Base-by-base conservation (phyloP, 1,140 invertebrate species). In the Brachionus calyciflorus region DNA sequence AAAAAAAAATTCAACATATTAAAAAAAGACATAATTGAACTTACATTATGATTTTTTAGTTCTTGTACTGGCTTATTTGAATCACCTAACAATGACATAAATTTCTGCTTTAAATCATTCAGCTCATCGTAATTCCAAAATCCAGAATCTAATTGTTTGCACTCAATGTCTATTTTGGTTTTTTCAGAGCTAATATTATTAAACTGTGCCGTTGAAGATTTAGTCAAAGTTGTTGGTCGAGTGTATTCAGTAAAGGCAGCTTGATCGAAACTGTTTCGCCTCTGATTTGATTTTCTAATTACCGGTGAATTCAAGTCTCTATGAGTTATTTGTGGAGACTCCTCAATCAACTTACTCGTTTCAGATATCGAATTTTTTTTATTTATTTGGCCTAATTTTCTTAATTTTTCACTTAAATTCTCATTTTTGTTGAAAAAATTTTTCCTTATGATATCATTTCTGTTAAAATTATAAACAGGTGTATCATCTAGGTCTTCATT, bases 41-140 rank as follows among this genome's bases (percentile, higher is more conserved):
- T n/a, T n/a, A n/a, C n/a, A n/a, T n/a, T n/a, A n/a, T n/a, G n/a
- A n/a, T n/a, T n/a, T n/a, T n/a, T n/a, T n/a, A n/a, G n/a, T n/a
- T 33, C 28, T 48, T 26, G 37, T 44, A n/a, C n/a, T n/a, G n/a
- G n/a, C n/a, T n/a, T 48, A 26, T 48, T 48, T 10, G 65, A 51
- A 33, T 73, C 51, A n/a, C 30, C 21, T 40, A 73, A 51, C 14
- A 73, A 24, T 19, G 69, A 73, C n/a, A 73, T 73, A 55, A 73
- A 73, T 17, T 73, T 73, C 30, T 51, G 44, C 30, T 73, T 73
- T 12, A 73, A 28, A n/a, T 73, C 69, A 28, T 73, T 73, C 24
- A 73, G 44, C 41, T 73, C 69, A 33, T 73, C 46, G 51, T 73
- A 73, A 26, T 55, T 73, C 69, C 69, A 73, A 51, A 49, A 55